Conservation (phyloP, 2,797 vertebrate species). For the Perdix hodgsoniae region DNA sequence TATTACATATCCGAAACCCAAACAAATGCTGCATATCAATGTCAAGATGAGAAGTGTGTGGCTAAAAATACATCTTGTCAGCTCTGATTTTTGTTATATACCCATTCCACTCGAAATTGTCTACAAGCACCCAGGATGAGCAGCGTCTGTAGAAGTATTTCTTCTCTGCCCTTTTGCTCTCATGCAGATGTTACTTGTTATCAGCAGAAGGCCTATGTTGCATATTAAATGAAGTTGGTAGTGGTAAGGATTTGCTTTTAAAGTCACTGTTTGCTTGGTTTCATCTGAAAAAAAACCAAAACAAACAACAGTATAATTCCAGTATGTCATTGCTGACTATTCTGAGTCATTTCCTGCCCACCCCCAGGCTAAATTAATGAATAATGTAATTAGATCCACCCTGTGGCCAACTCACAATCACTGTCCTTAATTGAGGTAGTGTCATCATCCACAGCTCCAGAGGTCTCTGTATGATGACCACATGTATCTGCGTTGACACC, state of each 20-base stretch:
- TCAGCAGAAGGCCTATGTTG: not conserved
- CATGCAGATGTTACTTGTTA: slow-evolving; percentile 52
- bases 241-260: not conserved
- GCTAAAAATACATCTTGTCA: not conserved
- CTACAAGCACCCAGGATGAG: not conserved
- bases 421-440: not conserved
- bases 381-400: not conserved
- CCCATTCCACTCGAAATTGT: not conserved
- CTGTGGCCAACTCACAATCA: not conserved
- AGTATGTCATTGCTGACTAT: not conserved
- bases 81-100: not conserved
- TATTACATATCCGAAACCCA: not conserved
- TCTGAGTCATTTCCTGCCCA: not conserved
- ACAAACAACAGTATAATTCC: not conserved
- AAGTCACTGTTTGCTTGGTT: not conserved
- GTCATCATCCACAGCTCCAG: accelerated
- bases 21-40: not conserved
- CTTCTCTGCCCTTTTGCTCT: slow-evolving; percentile 10
- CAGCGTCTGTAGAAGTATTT: not conserved
- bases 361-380: not conserved
- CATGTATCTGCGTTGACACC: not conserved
- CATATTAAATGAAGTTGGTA: not conserved
- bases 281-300: not conserved
- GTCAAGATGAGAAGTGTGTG: not conserved
- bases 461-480: not conserved